These are phyloP conservation scores for Dexiosoma caninum DNA, from an alignment of 2,888 invertebrate genomes.

Conservation along the genomic window DNA sequence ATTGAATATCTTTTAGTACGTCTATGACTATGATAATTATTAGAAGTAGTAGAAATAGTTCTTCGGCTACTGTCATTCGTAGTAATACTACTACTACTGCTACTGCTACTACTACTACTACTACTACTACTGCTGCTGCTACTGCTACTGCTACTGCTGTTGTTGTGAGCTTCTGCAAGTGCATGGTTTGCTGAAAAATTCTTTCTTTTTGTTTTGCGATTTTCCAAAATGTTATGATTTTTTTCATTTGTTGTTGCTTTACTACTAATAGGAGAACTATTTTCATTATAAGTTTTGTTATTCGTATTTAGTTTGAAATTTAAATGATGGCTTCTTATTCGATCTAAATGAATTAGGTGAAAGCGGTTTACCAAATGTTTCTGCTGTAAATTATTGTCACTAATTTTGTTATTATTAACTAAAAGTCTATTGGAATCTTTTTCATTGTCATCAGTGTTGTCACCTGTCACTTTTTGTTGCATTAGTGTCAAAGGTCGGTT, in stretches of 20 bases:
- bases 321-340: slow-evolving; percentile 67
- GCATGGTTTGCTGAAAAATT: neutral
- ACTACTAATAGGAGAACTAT: slow-evolving; percentile 47
- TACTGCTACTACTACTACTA: neutral
- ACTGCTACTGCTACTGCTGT: neutral
- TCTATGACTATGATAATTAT: slow-evolving; percentile 21
- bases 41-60: neutral
- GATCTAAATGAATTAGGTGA: slow-evolving; percentile 57
- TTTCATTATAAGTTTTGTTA: slow-evolving; percentile 64
- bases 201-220: neutral
- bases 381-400: slow-evolving; percentile 59
- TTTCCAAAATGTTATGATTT: slow-evolving; percentile 21
- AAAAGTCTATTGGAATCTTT: slow-evolving; percentile 55
- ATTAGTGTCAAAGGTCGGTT: neutral
- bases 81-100: neutral
- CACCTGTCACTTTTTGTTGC: slow-evolving; percentile 51
- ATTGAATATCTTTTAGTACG: slow-evolving; percentile 33
- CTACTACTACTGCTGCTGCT: neutral
- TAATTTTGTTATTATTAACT: slow-evolving; percentile 63
- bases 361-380: slow-evolving; percentile 53
- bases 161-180: neutral
- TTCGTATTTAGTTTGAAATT: slow-evolving; percentile 70
- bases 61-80: too few species aligned
- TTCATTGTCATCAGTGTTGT: slow-evolving; percentile 65
- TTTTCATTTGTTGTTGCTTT: slow-evolving; percentile 18